Evolutionary conservation across 1,140 invertebrate species (phyloP).

Genomic region (Cotesia vestalis): DNA sequence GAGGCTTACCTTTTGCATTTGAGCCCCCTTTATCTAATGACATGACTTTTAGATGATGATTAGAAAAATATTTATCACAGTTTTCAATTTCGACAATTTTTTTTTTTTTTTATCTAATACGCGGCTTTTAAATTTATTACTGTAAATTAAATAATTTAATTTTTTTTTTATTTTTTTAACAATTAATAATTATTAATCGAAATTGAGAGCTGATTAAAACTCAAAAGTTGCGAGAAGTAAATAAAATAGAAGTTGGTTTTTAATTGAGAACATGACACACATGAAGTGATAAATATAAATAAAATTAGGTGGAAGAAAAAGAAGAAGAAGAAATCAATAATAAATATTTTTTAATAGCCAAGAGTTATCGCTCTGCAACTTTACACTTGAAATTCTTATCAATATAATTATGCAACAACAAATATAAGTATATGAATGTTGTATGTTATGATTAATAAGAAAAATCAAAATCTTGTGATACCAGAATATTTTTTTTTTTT

Average conservation of each 20-base stretch:
- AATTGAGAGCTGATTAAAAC: conserved; percentile 1
- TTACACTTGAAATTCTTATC: conserved; percentile 18
- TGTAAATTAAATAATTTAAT: too few species aligned
- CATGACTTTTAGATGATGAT: background rate
- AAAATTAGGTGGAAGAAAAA: background rate
- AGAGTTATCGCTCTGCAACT: conserved; percentile 28
- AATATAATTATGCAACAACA: background rate
- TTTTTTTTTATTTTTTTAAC: too few species aligned
- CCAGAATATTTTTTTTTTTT: too few species aligned
- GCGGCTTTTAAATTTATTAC: too few species aligned
- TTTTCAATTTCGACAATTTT: too few species aligned
- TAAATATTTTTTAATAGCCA: conserved; percentile 11
- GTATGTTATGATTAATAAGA: too few species aligned
- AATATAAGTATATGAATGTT: too few species aligned
- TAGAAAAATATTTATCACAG: too few species aligned
- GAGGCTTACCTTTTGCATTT: conserved; percentile 2
- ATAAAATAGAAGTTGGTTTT: too few species aligned
- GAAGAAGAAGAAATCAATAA: background rate
- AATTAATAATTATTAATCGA: background rate
- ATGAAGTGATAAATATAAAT: conserved; percentile 6
- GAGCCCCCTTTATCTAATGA: background rate
- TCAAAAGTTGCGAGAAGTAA: background rate
- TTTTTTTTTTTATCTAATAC: too few species aligned
- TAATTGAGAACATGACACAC: too few species aligned
- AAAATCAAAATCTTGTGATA: too few species aligned